Conservation (phyloP, 1,140 invertebrate genomes). For the Macrostomum lignano region DNA sequence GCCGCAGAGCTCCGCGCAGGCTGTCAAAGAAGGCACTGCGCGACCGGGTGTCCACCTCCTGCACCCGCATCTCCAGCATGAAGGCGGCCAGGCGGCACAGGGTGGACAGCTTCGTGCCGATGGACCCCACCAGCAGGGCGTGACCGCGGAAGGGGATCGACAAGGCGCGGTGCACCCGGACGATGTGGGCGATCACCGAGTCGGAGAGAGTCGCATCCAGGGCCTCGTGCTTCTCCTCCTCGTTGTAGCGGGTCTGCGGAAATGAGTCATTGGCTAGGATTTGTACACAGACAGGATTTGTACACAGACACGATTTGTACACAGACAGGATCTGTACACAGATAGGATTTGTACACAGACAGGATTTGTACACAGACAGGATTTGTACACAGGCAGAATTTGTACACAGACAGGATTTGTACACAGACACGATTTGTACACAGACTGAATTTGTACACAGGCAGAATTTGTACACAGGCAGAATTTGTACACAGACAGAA, state of each 20-base stretch:
- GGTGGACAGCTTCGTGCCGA: constrained; percentile 19
- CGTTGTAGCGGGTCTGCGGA: constrained; percentile 16
- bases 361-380: no score
- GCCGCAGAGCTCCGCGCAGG: constrained; percentile 19
- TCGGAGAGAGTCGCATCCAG: constrained; percentile 23
- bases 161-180: constrained; percentile 22
- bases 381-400: no score
- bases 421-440: no score
- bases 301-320: no score
- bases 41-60: constrained; percentile 19
- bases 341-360: no score
- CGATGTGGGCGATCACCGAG: constrained; percentile 18
- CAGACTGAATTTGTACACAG: no score
- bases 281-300: no score
- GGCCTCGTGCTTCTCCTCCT: constrained; percentile 21
- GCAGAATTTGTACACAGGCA: no score
- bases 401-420: no score
- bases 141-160: constrained; percentile 16
- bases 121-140: constrained; percentile 20
- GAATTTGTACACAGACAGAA: no score
- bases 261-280: no score
- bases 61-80: constrained; percentile 19
- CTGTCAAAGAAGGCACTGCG: constrained; percentile 25
- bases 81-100: constrained; percentile 21
- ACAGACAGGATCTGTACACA: no score